Evolutionary conservation across 2,888 invertebrate genomes (phyloP).

Genomic region (Sclerodermus sp.): DNA sequence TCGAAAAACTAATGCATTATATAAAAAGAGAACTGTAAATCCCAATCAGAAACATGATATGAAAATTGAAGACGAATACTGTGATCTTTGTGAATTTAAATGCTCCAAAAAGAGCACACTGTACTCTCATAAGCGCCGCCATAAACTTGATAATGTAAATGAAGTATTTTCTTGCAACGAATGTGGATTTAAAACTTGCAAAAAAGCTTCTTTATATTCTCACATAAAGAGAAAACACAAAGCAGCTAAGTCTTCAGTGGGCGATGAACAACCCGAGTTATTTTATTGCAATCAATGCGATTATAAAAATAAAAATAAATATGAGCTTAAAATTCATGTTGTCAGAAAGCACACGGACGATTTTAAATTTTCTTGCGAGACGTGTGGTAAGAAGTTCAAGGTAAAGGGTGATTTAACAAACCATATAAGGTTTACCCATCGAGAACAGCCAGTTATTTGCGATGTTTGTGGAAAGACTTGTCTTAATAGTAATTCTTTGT

Average conservation of each 20-base stretch:
- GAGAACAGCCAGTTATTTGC: slow-evolving; percentile 45
- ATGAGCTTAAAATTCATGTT: slow-evolving; percentile 44
- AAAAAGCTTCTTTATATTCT: slow-evolving; percentile 46
- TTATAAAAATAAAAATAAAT: slow-evolving; percentile 42
- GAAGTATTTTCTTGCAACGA: slow-evolving; percentile 44
- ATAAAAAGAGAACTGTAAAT: slow-evolving; percentile 4
- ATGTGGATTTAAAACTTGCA: slow-evolving; percentile 45
- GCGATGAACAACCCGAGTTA: slow-evolving; percentile 21
- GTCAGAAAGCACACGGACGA: slow-evolving; percentile 42
- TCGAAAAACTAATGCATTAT: too few species aligned
- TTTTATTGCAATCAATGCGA: slow-evolving; percentile 34
- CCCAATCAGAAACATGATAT: slow-evolving; percentile 23
- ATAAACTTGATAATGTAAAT: slow-evolving; percentile 22
- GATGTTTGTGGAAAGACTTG: slow-evolving; percentile 53
- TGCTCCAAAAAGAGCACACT: slow-evolving; percentile 43
- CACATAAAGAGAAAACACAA: slow-evolving; percentile 50
- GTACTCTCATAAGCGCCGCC: slow-evolving; percentile 45
- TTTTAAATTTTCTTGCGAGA: slow-evolving; percentile 43
- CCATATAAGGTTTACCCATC: slow-evolving; percentile 46
- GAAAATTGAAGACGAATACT: slow-evolving; percentile 24
- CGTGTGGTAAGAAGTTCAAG: slow-evolving; percentile 46
- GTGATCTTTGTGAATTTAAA: slow-evolving; percentile 45
- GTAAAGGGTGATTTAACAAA: slow-evolving; percentile 47
- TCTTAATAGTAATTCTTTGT: slow-evolving; percentile 48
- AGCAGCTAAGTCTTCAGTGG: slow-evolving; percentile 12